Evolutionary conservation across 2,797 vertebrate genomes (phyloP).

Genomic region (Cuniculus paca): DNA sequence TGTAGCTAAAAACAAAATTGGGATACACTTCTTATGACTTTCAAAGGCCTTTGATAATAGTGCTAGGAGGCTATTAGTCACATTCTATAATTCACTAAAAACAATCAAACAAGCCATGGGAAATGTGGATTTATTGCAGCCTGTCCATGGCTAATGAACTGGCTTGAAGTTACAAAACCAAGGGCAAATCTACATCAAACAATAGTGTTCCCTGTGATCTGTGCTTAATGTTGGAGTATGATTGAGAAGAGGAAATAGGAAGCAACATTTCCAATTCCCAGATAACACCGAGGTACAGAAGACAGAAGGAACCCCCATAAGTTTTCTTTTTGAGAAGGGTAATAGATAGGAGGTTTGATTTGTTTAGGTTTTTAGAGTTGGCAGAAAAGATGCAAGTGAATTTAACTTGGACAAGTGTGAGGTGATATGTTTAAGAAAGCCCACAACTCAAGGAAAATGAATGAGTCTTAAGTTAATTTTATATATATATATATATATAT

Average conservation of each 20-base stretch:
- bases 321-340: not conserved
- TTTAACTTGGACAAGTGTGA: not conserved
- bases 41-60: not conserved
- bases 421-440: not conserved
- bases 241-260: not conserved
- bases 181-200: not conserved
- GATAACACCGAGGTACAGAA: not conserved
- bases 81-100: not conserved
- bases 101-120: not conserved
- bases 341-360: not conserved
- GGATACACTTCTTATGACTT: not conserved
- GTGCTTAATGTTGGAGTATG: not conserved
- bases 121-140: not conserved
- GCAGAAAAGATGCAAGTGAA: not conserved
- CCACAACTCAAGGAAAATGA: not conserved
- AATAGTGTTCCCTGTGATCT: not conserved
- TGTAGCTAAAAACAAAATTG: not conserved
- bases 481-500: no score
- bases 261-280: conserved; percentile 1
- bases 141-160: not conserved
- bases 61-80: conserved; percentile 1
- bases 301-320: not conserved
- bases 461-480: not conserved
- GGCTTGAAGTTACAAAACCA: not conserved
- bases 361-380: not conserved